phyloP scores from a whole-genome alignment of 2,888 invertebrate genomes.

The Macrostomum cliftonense region DNA sequence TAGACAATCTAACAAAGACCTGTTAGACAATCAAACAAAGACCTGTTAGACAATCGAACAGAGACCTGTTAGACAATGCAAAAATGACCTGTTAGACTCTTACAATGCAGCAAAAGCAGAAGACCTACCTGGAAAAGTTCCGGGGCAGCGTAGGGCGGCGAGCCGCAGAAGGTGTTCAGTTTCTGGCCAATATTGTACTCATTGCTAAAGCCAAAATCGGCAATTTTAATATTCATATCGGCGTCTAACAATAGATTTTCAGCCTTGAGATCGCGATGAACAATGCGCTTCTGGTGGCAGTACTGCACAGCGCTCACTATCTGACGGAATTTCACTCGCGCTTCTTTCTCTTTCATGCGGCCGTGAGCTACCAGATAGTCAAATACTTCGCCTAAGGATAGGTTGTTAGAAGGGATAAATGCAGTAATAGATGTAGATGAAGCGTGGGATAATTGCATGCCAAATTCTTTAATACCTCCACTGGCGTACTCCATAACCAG shows the following conservation, averaged over 20 bases:
- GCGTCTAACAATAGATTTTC: constrained; percentile 84
- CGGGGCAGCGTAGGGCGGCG: constrained; percentile 96
- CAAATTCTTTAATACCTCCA: too few relatives aligned
- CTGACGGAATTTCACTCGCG: constrained; percentile 75
- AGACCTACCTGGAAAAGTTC: constrained; percentile 41
- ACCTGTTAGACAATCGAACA: neutral
- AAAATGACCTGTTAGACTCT: neutral
- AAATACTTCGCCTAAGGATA: constrained; percentile 70
- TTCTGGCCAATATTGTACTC: constrained; percentile 90
- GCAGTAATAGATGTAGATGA: too few relatives aligned
- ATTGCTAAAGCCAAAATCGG: constrained; percentile 91
- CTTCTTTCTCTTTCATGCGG: constrained; percentile 76
- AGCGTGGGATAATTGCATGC: too few relatives aligned
- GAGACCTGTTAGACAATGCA: too few relatives aligned
- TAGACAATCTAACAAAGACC: too few relatives aligned
- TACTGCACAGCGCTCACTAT: constrained; percentile 89
- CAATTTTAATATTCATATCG: constrained; percentile 80
- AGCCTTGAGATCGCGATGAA: constrained; percentile 60
- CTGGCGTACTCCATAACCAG: constrained; percentile 99
- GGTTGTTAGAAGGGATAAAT: too few relatives aligned
- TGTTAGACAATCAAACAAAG: too few relatives aligned
- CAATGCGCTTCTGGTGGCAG: constrained; percentile 74
- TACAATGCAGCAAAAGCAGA: too few relatives aligned
- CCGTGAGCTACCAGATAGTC: constrained; percentile 69
- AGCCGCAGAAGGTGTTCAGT: constrained; percentile 97